A percentile compares a stretch with the other conserved stretches of the same genome.
Conservation (phyloP, 1,140 invertebrate species). For the Popillia japonica region DNA sequence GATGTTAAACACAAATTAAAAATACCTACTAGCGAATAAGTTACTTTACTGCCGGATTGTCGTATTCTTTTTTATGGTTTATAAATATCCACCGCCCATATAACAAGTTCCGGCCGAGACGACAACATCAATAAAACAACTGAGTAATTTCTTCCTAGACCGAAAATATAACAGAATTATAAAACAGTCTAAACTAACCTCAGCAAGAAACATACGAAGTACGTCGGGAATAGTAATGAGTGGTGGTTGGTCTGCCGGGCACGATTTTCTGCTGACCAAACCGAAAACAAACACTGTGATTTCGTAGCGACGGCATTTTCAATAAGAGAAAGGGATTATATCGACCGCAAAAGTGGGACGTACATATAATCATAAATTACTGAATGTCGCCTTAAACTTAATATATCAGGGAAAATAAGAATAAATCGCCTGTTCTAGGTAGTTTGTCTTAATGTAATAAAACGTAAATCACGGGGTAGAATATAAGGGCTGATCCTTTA, state of each 20-base stretch:
- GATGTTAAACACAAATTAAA: too few species aligned
- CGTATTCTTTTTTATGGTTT: too few species aligned
- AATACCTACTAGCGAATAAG: too few species aligned
- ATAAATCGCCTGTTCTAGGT: too few species aligned
- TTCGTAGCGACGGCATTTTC: background rate
- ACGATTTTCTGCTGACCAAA: background rate
- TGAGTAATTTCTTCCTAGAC: constrained; percentile 5
- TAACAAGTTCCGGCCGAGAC: background rate
- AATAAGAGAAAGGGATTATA: constrained; percentile 1
- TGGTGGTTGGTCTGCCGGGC: background rate
- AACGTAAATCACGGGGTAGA: too few species aligned
- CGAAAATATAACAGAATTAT: constrained; percentile 6
- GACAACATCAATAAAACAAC: constrained; percentile 1
- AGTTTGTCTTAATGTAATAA: too few species aligned
- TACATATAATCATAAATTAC: background rate
- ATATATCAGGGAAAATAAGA: too few species aligned
- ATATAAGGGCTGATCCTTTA: too few species aligned
- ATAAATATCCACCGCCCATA: background rate
- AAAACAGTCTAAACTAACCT: background rate
- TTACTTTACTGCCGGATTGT: too few species aligned
- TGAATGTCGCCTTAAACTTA: too few species aligned
- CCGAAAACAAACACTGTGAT: background rate
- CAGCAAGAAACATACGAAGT: background rate
- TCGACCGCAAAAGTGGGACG: background rate
- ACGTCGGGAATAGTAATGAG: constrained; percentile 1